phyloP scores from a whole-genome alignment of 2,797 vertebrate species.

The Anabas testudineus region DNA sequence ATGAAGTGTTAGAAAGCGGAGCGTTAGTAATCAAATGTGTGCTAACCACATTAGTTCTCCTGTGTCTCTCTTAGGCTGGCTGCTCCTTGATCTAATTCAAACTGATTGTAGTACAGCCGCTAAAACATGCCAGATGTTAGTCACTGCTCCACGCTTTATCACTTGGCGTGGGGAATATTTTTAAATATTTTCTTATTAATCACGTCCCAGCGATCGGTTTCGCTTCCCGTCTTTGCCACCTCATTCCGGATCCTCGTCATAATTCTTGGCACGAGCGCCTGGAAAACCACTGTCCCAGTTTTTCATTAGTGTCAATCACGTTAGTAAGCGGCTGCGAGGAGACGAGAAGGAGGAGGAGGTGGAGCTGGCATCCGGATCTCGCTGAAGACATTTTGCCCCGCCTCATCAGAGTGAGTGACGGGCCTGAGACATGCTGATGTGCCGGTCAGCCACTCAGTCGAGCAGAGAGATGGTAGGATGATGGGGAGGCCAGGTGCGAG shows the following conservation, averaged over 20 bases:
- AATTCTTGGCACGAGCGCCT: constrained; percentile 71
- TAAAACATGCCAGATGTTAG: constrained; percentile 79
- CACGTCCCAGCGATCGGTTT: constrained; percentile 75
- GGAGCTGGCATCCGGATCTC: constrained; percentile 65
- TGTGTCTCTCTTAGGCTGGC: constrained; percentile 65
- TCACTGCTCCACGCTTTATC: constrained; percentile 74
- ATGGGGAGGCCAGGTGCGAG: constrained; percentile 47
- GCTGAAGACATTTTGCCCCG: constrained; percentile 83
- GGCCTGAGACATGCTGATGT: constrained; percentile 69
- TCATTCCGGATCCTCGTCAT: constrained; percentile 73
- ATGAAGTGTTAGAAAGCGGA: constrained; percentile 67
- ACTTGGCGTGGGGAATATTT: constrained; percentile 77
- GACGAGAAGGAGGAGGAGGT: constrained; percentile 22
- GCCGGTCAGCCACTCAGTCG: constrained; percentile 74
- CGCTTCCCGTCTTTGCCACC: constrained; percentile 70
- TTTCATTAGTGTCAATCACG: constrained; percentile 88
- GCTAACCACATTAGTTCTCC: constrained; percentile 79
- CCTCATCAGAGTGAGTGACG: constrained; percentile 84
- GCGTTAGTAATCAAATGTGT: constrained; percentile 71
- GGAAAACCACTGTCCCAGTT: constrained; percentile 80
- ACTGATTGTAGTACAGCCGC: constrained; percentile 75
- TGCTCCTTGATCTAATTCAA: constrained; percentile 79
- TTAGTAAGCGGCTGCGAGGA: constrained; percentile 55
- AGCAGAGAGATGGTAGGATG: constrained; percentile 66
- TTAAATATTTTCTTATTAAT: constrained; percentile 81